Base-by-base conservation (phyloP, 2,888 invertebrate species). In the Digitonthophagus gazella region DNA sequence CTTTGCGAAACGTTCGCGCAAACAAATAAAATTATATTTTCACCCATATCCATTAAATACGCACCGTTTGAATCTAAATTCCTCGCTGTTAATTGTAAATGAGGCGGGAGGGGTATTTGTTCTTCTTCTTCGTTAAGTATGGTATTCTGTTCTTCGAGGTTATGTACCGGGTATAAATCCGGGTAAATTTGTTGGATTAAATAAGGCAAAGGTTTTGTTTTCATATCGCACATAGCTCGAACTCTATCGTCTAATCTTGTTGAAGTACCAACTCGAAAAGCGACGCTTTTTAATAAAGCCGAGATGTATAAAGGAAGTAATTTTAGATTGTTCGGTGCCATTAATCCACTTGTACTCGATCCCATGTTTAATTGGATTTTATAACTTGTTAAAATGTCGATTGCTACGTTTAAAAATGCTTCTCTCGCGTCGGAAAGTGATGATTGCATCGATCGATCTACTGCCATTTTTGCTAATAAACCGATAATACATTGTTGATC, bases 381-480 rank as follows among this genome's bases (percentile, higher is more conserved):
- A 79, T 90, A 95, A 68, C 93, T 89, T 71, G 90, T 88, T 65
- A 96, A 83, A 72, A 94, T 91, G 85, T 99, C 99, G 69, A 96
- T 90, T 0, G 93, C 95, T 18, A 96, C 97, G 84, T 97, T 98
- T 75, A 97, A 93, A 68, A 99, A 89, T 8, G 98, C 99, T 82
- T 99, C 99, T 57, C 97, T 87, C 0, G 98, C 98, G 83, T 99
- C 98, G 4, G 91, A 86, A 79, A 98, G 85, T 64, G 93, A 95
- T 19, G 95, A 91, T 57, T 92, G 88, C 77, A 93, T 86, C 72
- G 95, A 93, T 58, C 97, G 88, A 83, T 99, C 98, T 71, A 96
- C 97, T 72, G 97, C 98, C 97, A 99, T 98, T 88, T 98, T 98
- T 18, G 95, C 90, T 20, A 99, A 86, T 72, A 99, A 83, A 67